Base-by-base conservation (phyloP, 2,888 invertebrate genomes). In the Apodemia duryi region DNA sequence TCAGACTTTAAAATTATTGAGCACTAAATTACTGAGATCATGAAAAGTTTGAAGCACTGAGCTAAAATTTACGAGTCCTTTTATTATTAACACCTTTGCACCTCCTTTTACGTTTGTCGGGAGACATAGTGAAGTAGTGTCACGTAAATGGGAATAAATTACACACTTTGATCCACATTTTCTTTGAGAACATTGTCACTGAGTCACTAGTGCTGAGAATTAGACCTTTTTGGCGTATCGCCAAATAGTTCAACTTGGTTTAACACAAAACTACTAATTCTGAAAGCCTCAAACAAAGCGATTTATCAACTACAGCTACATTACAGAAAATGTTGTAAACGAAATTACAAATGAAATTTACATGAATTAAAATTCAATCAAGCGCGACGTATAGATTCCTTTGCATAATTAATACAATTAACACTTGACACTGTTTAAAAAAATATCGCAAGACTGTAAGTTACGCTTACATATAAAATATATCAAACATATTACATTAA, bases 21-120 rank as follows among this genome's bases (percentile, higher is more conserved):
- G 87, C 86, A 85, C 85, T 87, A 82, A 78, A 80, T 81, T 85
- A 85, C 80, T 86, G 86, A 88, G 86, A 87, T 88, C 88, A 84
- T 69, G 68, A 63, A 65, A 52, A 61, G 67, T 70, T 63, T 35
- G 13, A 35, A 69, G 65, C 66, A 71, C 71, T 72, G 64, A 66
- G 71, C 72, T 78, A 74, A 62, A 67, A 66, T 69, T 73, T 72
- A 80, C 81, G 82, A 77, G 82, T 78, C 70, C 74, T 75, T 69
- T 69, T 72, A 68, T 74, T 74, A 64, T 69, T 73, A 70, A 76
- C 74, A 71, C 74, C 77, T 68, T 68, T 71, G 67, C 76, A 77
- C 79, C 83, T 85, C 84, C 84, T 84, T 75, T 88, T 87, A 68
- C 90, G 86, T 79, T 90, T 91, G 72, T 87, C 88, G 71, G 85